Evolutionary conservation across 2,888 invertebrate species (phyloP).

Genomic region (Glaucopsyche alexis): DNA sequence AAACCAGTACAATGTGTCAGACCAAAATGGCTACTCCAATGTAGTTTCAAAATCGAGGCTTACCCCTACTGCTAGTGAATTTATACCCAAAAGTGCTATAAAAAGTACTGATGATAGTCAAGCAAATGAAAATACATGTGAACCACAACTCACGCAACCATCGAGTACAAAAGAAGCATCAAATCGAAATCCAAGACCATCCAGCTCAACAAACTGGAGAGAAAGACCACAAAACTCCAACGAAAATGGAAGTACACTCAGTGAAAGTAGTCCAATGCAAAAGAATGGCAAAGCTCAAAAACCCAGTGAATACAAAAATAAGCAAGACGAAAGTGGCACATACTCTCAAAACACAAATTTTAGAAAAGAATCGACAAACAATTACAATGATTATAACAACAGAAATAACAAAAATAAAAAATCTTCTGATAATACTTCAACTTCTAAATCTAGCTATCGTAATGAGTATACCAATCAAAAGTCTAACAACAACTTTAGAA

Average conservation of each 20-base stretch:
- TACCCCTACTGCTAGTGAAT: slow-evolving; percentile 79
- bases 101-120: slow-evolving; percentile 46
- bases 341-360: slow-evolving; percentile 40
- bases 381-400: slow-evolving; percentile 31
- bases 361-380: slow-evolving; percentile 33
- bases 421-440: slow-evolving; percentile 42
- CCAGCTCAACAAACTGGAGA: slow-evolving; percentile 60
- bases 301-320: slow-evolving; percentile 44
- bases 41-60: slow-evolving; percentile 74
- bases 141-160: slow-evolving; percentile 38
- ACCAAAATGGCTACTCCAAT: slow-evolving; percentile 51
- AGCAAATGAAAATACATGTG: slow-evolving; percentile 40
- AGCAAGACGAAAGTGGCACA: slow-evolving; percentile 45
- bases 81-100: slow-evolving; percentile 71
- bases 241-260: slow-evolving; percentile 42
- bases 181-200: slow-evolving; percentile 50
- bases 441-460: slow-evolving; percentile 43
- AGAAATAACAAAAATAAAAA: slow-evolving; percentile 31
- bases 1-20: slow-evolving; percentile 48
- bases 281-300: slow-evolving; percentile 49
- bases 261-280: slow-evolving; percentile 39
- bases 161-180: slow-evolving; percentile 41
- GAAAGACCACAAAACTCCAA: slow-evolving; percentile 55
- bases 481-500: slow-evolving; percentile 37
- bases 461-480: slow-evolving; percentile 36